Base-by-base conservation (phyloP, 2,113 vertebrate species). In the Corythornis vintsioides region DNA sequence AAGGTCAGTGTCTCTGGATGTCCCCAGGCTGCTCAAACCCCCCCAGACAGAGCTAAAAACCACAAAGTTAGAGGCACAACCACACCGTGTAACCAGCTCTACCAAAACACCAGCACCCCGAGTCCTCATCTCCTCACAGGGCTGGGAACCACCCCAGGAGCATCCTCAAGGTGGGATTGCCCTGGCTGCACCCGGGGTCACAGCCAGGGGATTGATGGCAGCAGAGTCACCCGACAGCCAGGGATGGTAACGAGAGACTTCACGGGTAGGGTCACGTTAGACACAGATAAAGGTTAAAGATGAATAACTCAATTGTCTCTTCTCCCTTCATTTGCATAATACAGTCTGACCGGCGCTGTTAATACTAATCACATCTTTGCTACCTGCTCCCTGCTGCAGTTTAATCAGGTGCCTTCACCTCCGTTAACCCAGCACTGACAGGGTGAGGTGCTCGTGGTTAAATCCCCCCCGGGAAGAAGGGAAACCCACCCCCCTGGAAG, bases 221-320 rank as follows among this genome's bases (percentile, higher is more conserved):
- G 79, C 71, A 38, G 64, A 14, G 22, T 2, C 19, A 71, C n/a
- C 1, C 20, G n/a, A 11, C 63, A 53, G 55, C 4, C 88, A 40
- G 50, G 55, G 67, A 31, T 1, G 14, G 75, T 40, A 89, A 91
- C 2, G 42, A 70, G 90, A 95, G 75, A 64, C 92, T 47, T 0
- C 1, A 26, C 1, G 13, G 57, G 65, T 61, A 85, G 89, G 84
- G 87, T 83, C 73, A 85, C 13, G 3, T 24, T 10, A 35, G 87
- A 81, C 57, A 82, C 16, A 89, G 89, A 5, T 8, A 95, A 96
- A 95, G 89, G 71, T 84, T 83, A 93, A 91, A 90, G 89, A 95
- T 81, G 79, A 94, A 95, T 90, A 94, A 91, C 55, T 29, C 45
- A 63, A 59, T 18, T 1, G 5, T 57, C 81, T 92, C 6, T 4